Evolutionary conservation across 2,113 vertebrate genomes (phyloP), one percentile per base, ranked within the genome.

Genomic region (Tachysurus vachellii): DNA sequence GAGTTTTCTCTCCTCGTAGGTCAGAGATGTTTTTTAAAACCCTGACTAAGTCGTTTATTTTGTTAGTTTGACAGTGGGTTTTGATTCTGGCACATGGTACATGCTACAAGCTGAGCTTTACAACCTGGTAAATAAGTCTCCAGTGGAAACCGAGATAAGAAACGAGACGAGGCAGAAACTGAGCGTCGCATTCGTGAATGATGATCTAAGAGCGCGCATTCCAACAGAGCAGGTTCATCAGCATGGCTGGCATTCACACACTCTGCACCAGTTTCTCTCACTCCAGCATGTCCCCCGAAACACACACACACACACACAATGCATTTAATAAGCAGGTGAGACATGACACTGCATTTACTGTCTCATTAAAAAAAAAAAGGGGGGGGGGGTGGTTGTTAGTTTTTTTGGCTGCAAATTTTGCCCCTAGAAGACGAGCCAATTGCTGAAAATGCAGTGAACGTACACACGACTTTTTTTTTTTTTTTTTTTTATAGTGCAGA

Each of bases 121-220:
- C 75, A 61, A 17, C 19, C 28, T 31, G 42, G 77, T n/a, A 3
- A 81, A 81, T 3, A 1, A 47, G 53, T 80, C 31, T 26, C 26
- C 31, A 83, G 84, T 36, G 70, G 86, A 88, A 88, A 84, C 86
- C 44, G 89, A 70, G 47, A 91, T 87, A 86, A 88, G n/a, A 85
- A 61, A 44, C n/a, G 28, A 47, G 59, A 80, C n/a, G 26, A 89
- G 79, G 85, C 92, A 91, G 93, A 94, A 95, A 95, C 94, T 88
- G 77, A 84, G 44, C 61, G 86, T 86, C 81, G 81, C 89, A 83
- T 91, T 91, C 84, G 90, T 80, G 80, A 88, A 87, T 47, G 86
- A 91, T 93, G 93, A 93, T 91, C 94, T 94, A 92, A 95, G 93
- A 92, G 93, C 92, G 90, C 90, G 90, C 91, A 93, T 92, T 91